These are phyloP conservation scores for Accipiter virgatus DNA, from an alignment of 2,113 vertebrate species.

Conservation along the genomic window DNA sequence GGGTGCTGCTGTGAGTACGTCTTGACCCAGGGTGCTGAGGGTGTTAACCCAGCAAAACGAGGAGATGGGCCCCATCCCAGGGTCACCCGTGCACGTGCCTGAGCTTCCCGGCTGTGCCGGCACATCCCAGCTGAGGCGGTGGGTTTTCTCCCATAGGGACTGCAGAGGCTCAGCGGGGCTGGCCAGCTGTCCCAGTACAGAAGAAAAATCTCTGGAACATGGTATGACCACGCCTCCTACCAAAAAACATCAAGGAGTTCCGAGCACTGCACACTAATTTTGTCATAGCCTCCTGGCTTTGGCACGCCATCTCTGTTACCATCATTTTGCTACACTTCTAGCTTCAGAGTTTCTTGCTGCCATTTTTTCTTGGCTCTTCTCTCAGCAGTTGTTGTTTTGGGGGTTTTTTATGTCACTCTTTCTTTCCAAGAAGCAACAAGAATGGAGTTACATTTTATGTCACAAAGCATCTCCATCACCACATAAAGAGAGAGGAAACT, in stretches of 20 bases:
- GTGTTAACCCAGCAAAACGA: conserved; percentile 46
- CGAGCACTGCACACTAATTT: not conserved
- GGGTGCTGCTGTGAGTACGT: not conserved
- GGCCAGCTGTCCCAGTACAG: conserved; percentile 21
- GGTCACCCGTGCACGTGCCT: conserved; percentile 7
- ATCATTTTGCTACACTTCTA: not conserved
- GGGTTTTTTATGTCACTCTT: not conserved
- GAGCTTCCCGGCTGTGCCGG: conserved; percentile 45
- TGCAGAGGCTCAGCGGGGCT: conserved; percentile 6
- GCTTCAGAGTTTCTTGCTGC: not conserved
- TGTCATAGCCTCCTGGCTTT: not conserved
- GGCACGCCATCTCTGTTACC: not conserved
- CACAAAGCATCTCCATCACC: not conserved
- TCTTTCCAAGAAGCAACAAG: not conserved
- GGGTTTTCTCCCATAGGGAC: not conserved
- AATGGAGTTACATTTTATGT: not conserved
- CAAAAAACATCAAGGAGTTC: not conserved
- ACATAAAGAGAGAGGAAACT: not conserved
- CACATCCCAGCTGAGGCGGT: conserved; percentile 14
- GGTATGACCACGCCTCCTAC: not conserved
- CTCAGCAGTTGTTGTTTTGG: not conserved
- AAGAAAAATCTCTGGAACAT: not conserved
- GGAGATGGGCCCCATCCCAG: not conserved
- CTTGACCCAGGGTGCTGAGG: conserved; percentile 1
- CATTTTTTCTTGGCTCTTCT: not conserved